Base-by-base conservation (phyloP, 2,797 vertebrate species). In the Picus viridis region DNA sequence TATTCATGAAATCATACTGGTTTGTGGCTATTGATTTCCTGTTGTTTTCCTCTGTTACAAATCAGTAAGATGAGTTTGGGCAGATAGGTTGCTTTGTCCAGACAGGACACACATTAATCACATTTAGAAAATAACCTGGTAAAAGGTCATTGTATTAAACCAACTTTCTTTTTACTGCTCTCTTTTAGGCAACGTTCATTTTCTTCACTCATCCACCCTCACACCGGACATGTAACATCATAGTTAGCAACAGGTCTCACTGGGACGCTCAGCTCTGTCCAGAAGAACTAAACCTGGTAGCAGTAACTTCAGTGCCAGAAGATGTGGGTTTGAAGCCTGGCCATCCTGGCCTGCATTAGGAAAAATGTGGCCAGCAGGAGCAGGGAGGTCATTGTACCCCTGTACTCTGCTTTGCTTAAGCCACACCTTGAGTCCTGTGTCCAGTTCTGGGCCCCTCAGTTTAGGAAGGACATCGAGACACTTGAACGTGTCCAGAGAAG, bases 1-100 rank as follows among this genome's bases (percentile, higher is more conserved):
- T 95, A 93, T 96, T 97, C 95, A 95, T 94, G 83, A 94, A 97
- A 89, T 96, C 86, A 2, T 87, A 76, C 84, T 91, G 92, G 20
- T 90, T 95, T 87, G 64, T 67, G 72, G 78, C 89, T 91, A 8
- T 92, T 93, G 82, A 91, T 97, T 96, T 97, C 94, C 95, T 94
- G 89, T 81, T 94, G 70, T 88, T 93, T 95, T 95, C 83, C 80
- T 67, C 77, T 91, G 51, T 91, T 91, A 83, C 62, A 87, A 89
- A 95, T 92, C 85, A 91, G 89, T 87, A 81, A 85, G 85, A 95
- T 92, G 78, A 86, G 71, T 81, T 93, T 83, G 83, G 51, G 84
- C 91, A 91, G 90, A 76, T 67, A 34, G 54, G 85, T 77, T 89
- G 68, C 81, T 83, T 86, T 90, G 84, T 83, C 92, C 81, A 90